These are phyloP conservation scores for Ameiurus melas DNA, from an alignment of 2,113 vertebrate genomes.

Conservation along the genomic window DNA sequence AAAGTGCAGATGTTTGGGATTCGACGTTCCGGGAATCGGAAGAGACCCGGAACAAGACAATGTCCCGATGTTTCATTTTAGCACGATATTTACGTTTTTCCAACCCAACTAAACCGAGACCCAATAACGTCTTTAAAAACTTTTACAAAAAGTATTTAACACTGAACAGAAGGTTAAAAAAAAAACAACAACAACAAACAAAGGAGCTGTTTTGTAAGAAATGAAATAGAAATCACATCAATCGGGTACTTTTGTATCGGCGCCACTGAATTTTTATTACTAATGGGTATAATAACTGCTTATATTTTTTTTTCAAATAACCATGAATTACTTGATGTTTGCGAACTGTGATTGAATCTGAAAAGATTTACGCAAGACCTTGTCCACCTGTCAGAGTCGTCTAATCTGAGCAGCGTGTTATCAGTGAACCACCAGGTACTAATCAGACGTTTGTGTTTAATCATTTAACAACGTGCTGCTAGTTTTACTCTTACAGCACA, in stretches of 20 bases:
- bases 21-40: slow-evolving; percentile 17
- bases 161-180: not conserved
- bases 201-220: not conserved
- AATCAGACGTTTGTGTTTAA: slow-evolving; percentile 3
- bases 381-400: not conserved
- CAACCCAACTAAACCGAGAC: no score
- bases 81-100: not conserved
- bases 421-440: not conserved
- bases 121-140: not conserved
- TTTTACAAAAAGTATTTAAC: not conserved
- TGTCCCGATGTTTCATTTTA: not conserved
- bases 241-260: not conserved
- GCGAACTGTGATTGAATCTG: not conserved
- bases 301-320: no score
- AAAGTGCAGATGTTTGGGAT: slow-evolving; percentile 43
- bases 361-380: not conserved
- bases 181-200: not conserved
- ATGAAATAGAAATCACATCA: not conserved
- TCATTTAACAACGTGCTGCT: slow-evolving; percentile 18
- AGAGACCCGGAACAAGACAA: not conserved
- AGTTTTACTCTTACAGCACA: not conserved
- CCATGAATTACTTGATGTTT: not conserved
- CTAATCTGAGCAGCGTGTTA: slow-evolving; percentile 26
- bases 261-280: not conserved
- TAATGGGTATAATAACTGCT: no score